Evolutionary conservation across 2,888 invertebrate genomes (phyloP).

Genomic region (Melikaiella ostensackeni): DNA sequence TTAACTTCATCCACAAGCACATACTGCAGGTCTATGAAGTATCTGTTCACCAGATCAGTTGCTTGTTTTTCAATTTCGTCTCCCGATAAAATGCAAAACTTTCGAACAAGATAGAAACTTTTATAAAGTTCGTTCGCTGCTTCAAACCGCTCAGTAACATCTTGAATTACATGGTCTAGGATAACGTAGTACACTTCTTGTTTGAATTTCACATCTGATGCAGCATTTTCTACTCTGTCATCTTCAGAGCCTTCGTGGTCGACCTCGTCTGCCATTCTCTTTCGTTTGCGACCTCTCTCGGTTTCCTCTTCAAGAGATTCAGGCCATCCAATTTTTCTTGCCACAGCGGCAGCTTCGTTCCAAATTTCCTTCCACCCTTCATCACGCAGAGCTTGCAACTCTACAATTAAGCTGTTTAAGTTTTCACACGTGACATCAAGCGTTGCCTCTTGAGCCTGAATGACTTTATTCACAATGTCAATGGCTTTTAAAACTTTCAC

Average conservation of each 20-base stretch:
- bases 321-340: neutral
- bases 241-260: neutral
- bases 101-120: neutral
- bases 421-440: neutral
- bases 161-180: neutral
- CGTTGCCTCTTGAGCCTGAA: no score
- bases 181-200: no score
- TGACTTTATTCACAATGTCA: no score
- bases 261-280: neutral
- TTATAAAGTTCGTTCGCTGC: neutral
- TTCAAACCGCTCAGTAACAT: neutral
- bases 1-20: neutral
- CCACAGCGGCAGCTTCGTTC: neutral
- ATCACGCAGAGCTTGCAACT: neutral
- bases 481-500: no score
- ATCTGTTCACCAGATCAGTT: neutral
- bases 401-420: neutral
- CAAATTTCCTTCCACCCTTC: neutral
- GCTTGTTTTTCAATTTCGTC: conserved; percentile 3
- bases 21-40: neutral
- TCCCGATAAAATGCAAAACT: neutral
- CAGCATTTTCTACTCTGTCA: neutral
- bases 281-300: no score
- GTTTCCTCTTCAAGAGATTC: no score
- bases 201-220: conserved; percentile 3